These are phyloP conservation scores for Plutomurus gul DNA, from an alignment of 1,140 invertebrate species.

Conservation along the genomic window DNA sequence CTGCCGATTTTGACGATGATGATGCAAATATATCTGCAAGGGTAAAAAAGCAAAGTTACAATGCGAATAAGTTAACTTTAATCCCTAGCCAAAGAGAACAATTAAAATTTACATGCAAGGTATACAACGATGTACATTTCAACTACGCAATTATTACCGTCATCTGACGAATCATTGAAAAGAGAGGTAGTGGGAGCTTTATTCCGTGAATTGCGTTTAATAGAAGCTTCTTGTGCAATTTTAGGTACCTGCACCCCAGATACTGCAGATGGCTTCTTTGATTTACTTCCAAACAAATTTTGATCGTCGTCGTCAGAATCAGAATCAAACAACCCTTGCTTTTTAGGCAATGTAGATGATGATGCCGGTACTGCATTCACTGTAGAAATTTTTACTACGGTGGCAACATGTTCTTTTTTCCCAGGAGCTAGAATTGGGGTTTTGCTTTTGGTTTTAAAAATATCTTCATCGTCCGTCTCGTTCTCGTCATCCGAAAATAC, in stretches of 20 bases:
- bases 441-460: conserved; percentile 9
- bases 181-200: too few species aligned
- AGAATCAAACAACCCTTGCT: neutral
- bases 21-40: neutral
- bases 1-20: neutral
- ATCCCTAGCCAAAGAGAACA: too few species aligned
- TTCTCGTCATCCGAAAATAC: conserved; percentile 40
- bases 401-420: neutral
- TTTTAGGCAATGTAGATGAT: neutral
- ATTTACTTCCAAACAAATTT: neutral
- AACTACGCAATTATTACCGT: neutral
- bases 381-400: too few species aligned
- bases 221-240: neutral
- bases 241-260: neutral
- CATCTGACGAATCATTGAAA: neutral
- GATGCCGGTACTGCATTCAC: neutral
- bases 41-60: too few species aligned
- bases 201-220: too few species aligned
- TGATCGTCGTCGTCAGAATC: neutral
- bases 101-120: neutral
- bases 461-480: conserved; percentile 19
- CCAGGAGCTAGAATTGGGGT: neutral
- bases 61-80: too few species aligned
- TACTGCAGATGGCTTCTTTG: neutral
- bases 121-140: neutral